Percentiles rank a stretch among this genome's conserved stretches.
phyloP scores from a whole-genome alignment of 1,140 invertebrate species.

The Colletes gigas region DNA sequence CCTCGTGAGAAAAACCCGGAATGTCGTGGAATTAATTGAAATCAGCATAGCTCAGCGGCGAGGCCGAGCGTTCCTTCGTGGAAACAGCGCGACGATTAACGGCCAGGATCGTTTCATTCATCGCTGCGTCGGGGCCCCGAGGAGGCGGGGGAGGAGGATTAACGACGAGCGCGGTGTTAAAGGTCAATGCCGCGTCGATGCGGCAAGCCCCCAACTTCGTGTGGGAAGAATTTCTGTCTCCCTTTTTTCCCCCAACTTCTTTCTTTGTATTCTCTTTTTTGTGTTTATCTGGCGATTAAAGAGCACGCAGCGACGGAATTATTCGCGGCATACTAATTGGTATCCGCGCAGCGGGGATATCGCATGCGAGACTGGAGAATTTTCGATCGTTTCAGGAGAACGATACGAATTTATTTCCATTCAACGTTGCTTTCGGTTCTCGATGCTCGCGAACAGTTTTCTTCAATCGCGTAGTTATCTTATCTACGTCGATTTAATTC shows the following conservation, averaged over 20 bases:
- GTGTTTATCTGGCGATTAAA: conserved; percentile 31
- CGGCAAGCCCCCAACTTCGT: conserved; percentile 59
- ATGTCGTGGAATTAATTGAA: conserved; percentile 70
- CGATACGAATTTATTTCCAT: conserved; percentile 1
- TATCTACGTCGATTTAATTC: no score
- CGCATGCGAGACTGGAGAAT: not conserved
- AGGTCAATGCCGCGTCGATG: conserved; percentile 59
- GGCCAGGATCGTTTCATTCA: conserved; percentile 65
- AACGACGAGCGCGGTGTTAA: conserved; percentile 52
- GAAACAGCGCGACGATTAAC: conserved; percentile 63
- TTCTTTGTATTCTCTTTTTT: not conserved
- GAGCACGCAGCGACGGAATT: conserved; percentile 33
- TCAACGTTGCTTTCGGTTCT: not conserved
- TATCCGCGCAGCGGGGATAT: conserved; percentile 24
- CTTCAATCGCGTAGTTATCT: no score
- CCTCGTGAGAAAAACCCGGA: conserved; percentile 52
- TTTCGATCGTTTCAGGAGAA: conserved; percentile 17
- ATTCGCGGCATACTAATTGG: conserved; percentile 51
- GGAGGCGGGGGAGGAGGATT: conserved; percentile 26
- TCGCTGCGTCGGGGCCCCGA: conserved; percentile 39
- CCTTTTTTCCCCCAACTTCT: not conserved
- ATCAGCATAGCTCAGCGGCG: conserved; percentile 66
- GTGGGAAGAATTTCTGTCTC: conserved; percentile 51
- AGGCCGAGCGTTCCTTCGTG: conserved; percentile 58
- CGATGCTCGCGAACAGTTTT: no score